phyloP scores from a whole-genome alignment of 2,888 invertebrate genomes.

The Ornithoptera alexandrae region DNA sequence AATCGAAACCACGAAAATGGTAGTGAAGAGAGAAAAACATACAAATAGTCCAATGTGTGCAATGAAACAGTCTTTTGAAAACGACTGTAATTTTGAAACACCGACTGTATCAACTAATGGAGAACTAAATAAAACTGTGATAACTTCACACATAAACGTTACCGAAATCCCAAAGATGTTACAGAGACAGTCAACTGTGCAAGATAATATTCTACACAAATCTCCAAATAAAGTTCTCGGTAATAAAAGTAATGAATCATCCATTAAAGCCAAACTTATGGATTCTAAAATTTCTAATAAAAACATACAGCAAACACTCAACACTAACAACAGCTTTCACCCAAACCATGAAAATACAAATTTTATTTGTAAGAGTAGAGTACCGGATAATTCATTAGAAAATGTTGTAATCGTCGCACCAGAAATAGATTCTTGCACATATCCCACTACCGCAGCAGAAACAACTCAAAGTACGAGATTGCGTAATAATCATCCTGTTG shows the following conservation, averaged over 20 bases:
- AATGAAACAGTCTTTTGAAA: background rate
- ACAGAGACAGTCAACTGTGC: background rate
- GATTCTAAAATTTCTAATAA: constrained; percentile 7
- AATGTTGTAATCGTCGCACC: constrained; percentile 55
- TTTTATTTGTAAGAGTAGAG: constrained; percentile 39
- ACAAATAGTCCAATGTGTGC: background rate
- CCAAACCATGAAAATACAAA: constrained; percentile 25
- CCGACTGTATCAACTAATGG: background rate
- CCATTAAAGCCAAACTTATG: background rate
- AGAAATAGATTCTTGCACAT: constrained; percentile 52
- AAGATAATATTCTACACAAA: constrained; percentile 1
- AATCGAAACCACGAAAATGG: background rate
- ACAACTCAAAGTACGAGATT: constrained; percentile 37
- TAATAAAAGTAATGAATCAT: background rate
- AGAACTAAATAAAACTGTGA: background rate
- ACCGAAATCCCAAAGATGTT: background rate
- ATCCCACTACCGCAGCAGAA: constrained; percentile 39
- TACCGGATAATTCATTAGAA: constrained; percentile 41
- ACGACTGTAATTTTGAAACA: background rate
- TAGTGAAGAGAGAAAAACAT: background rate
- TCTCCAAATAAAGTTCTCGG: background rate
- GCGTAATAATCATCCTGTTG: constrained; percentile 38
- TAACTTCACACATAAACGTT: constrained; percentile 2
- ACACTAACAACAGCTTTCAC: constrained; percentile 1
- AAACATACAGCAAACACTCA: background rate